Evolutionary conservation across 2,797 vertebrate genomes (phyloP).

Genomic region (Clarias fuscus): DNA sequence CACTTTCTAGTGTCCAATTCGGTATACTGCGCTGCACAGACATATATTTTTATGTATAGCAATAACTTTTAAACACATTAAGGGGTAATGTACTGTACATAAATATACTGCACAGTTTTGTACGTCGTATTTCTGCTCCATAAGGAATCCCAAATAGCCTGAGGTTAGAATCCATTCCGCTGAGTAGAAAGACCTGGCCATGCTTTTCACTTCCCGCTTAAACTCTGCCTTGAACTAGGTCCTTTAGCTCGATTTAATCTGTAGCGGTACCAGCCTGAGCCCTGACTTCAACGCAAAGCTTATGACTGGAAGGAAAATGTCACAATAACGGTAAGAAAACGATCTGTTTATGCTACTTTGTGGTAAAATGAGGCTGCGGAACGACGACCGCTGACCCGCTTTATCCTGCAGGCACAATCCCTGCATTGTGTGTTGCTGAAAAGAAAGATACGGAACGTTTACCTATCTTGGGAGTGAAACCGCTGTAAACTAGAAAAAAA

Average conservation of each 20-base stretch:
- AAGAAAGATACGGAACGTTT: constrained; percentile 36
- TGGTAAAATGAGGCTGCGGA: background rate
- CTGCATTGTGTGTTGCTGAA: constrained; percentile 26
- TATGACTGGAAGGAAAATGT: background rate
- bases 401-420: constrained; percentile 34
- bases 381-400: background rate
- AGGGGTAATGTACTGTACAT: background rate
- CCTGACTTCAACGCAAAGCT: background rate
- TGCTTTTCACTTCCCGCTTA: background rate
- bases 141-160: background rate
- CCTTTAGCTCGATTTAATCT: background rate
- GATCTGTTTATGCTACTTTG: constrained; percentile 9
- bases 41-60: background rate
- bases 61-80: background rate
- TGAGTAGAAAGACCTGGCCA: background rate
- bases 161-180: background rate
- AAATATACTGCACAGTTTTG: background rate
- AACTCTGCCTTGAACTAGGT: background rate
- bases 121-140: background rate
- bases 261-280: background rate
- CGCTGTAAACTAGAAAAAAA: background rate
- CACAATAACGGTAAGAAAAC: background rate
- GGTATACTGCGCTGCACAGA: background rate
- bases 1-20: background rate
- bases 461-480: constrained; percentile 25